Conservation (phyloP, 2,113 vertebrate species). For the Dermatemys mawii region DNA sequence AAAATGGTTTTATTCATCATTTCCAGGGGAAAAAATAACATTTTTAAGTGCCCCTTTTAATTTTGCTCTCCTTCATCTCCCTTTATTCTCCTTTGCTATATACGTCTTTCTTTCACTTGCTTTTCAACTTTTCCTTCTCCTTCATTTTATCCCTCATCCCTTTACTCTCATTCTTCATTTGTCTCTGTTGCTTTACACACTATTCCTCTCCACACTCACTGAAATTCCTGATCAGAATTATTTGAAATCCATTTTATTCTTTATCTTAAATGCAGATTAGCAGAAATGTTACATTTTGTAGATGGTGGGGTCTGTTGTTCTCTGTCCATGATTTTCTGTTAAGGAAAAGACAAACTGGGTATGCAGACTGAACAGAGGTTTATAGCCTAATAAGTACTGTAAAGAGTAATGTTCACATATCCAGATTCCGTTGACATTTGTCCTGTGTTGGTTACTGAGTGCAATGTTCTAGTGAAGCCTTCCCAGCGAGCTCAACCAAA, state of each 20-base stretch:
- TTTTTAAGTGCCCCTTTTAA: not conserved
- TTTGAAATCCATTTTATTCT: not conserved
- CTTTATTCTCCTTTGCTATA: not conserved
- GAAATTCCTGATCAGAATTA: not conserved
- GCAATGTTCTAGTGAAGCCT: not conserved
- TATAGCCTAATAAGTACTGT: not conserved
- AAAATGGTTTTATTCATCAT: not conserved
- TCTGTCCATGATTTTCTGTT: not conserved
- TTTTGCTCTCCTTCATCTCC: not conserved
- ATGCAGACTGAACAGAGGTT: rapidly evolving
- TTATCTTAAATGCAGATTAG: not conserved
- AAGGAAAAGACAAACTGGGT: not conserved
- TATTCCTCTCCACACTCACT: not conserved
- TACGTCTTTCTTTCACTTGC: not conserved
- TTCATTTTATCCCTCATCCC: not conserved
- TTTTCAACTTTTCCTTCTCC: not conserved
- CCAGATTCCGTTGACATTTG: not conserved
- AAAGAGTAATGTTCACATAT: not conserved
- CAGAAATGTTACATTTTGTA: not conserved
- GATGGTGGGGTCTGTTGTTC: not conserved
- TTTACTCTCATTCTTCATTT: not conserved
- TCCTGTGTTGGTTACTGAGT: not conserved
- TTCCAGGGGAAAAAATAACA: not conserved
- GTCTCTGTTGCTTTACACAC: not conserved
- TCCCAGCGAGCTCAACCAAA: not conserved